Evolutionary conservation across 1,140 invertebrate genomes (phyloP).

Genomic region (Sycophila sp.): DNA sequence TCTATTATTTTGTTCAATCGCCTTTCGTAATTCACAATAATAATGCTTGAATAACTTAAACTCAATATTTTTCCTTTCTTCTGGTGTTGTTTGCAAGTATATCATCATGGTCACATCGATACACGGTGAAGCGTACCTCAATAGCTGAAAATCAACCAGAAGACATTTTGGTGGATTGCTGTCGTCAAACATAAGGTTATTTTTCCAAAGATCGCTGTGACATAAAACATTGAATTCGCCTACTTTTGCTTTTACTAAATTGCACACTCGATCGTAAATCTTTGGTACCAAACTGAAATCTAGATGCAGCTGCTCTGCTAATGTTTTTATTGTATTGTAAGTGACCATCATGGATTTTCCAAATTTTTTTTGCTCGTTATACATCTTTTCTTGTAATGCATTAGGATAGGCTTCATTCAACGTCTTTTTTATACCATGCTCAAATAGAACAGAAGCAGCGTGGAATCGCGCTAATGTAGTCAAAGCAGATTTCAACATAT

Average conservation of each 20-base stretch:
- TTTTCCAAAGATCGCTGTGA: constrained; percentile 25
- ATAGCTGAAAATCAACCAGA: constrained; percentile 17
- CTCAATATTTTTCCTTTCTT: neutral
- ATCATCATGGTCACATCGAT: constrained; percentile 2
- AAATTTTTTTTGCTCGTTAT: constrained; percentile 8
- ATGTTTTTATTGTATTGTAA: neutral
- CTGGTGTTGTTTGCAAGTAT: neutral
- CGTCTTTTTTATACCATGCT: constrained; percentile 55
- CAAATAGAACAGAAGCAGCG: constrained; percentile 66
- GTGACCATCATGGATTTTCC: neutral
- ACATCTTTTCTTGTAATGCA: constrained; percentile 38
- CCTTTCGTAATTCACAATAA: neutral
- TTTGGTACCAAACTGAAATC: neutral
- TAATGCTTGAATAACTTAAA: neutral
- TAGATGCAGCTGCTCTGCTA: neutral
- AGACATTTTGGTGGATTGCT: constrained; percentile 9
- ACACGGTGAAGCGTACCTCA: constrained; percentile 13
- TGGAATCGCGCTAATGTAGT: constrained; percentile 69
- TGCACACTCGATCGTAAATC: neutral
- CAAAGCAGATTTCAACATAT: constrained; percentile 61
- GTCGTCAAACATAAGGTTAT: constrained; percentile 16
- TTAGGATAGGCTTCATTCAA: constrained; percentile 42
- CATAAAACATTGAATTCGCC: neutral
- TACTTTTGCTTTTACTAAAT: neutral
- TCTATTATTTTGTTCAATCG: neutral